Conservation (phyloP, 2,113 vertebrate genomes). For the Trinectes maculatus region DNA sequence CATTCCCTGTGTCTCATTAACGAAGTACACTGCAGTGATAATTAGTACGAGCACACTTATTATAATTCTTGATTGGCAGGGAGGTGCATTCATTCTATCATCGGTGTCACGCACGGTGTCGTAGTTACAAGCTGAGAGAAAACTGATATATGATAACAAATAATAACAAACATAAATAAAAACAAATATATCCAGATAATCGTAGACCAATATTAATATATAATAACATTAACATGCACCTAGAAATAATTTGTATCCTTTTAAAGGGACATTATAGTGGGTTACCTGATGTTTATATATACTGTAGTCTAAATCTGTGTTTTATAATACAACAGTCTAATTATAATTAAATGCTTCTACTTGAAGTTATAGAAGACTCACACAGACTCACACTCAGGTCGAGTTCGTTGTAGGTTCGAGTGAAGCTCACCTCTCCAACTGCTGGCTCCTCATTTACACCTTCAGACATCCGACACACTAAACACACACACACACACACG, state of each 20-base stretch:
- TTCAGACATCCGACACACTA: neutral
- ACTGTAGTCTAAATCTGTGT: no score
- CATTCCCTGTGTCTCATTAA: neutral
- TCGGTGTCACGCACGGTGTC: no score
- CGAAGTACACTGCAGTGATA: neutral
- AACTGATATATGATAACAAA: no score
- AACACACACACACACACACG: neutral
- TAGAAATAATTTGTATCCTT: no score
- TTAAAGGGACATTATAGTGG: no score
- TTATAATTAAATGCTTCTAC: neutral
- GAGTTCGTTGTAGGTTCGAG: neutral
- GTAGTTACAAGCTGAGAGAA: no score
- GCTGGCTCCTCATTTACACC: conserved; percentile 38
- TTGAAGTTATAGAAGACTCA: conserved; percentile 18
- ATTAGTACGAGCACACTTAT: no score
- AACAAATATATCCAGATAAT: no score
- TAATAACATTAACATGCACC: no score
- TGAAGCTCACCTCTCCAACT: neutral
- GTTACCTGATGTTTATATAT: no score
- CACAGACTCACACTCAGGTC: conserved; percentile 25
- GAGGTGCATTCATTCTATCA: neutral
- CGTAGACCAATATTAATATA: no score
- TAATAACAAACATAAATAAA: no score
- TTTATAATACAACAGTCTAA: neutral
- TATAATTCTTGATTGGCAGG: neutral